Evolutionary conservation across 2,113 vertebrate genomes (phyloP), one percentile per base, ranked within the genome.

Genomic region (Chrysochloris asiatica): DNA sequence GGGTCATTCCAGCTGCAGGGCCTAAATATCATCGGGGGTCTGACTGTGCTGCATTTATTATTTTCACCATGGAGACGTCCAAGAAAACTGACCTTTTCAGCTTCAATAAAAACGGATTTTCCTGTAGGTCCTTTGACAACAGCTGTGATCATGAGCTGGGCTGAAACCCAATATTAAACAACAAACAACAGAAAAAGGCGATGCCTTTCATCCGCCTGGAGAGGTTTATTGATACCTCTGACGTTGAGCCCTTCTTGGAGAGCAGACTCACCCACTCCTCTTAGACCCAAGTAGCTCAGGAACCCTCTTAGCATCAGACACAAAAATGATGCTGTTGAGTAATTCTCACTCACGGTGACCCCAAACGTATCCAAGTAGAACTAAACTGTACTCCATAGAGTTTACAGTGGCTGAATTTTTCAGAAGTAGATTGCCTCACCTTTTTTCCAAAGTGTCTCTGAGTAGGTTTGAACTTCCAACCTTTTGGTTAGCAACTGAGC

Each of bases 1-100:
- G 95, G 97, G 96, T 96, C 97, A 97, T 83, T 92, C 85, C 81
- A 71, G 77, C 3, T 77, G 0, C 0, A 47, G 59, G 73, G 95
- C 92, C 84, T 91, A 94, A 97, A 96, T 87, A 96, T 89, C 95
- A 83, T 59, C 89, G 88, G 78, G 92, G 96, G 92, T 90, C 87
- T 95, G 95, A 96, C 95, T 93, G 95, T 93, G 94, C 96, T 97
- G 97, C 96, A 97, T 97, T 97, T 97, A 97, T 97, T 97, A 96
- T 97, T 95, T 97, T 98, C 97, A 96, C 97, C 97, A 98, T 97
- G 97, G 97, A 97, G 97, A 98, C 94, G 1, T 95, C 96, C 96
- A 97, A 96, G 97, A 97, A 97, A 97, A 97, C 94, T 97, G 98
- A 98, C 98, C 98, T 98, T 98, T 98, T 97, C 97, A 86, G 94